Base-by-base conservation (phyloP, 1,140 invertebrate genomes). In the Contarinia nasturtii region DNA sequence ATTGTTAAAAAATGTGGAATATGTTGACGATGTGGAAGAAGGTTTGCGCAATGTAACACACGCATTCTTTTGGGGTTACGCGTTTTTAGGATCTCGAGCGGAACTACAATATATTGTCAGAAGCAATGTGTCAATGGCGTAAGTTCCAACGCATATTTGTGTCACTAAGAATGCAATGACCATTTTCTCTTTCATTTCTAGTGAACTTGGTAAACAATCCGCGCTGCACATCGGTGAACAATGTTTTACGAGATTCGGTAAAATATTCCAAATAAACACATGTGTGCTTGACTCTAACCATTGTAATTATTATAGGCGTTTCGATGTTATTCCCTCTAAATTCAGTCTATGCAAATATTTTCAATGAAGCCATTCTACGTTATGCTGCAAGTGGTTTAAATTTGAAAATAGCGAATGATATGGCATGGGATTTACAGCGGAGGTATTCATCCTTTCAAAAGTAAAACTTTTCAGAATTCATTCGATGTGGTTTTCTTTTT, bases 21-120 rank as follows among this genome's bases (percentile, higher is more conserved):
- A 74, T 27, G 74, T 84, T 0, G 67, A 73, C 0, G 68, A 68
- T 33, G 58, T 81, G 5, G 64, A 71, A 51, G 67, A 72, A 18
- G 80, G 79, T 1, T 68, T 84, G 4, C 69, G 65, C 42, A 82
- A 82, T 59, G 75, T 75, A 1, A 81, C 79, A 2, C 72, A 69
- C 51, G 73, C 76, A 18, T 80, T 77, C 49, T 79, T 80, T 53
- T 78, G 76, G 73, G 71, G 76, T 4, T 81, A 82, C 52, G 77
- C 80, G 0, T 81, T 82, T 58, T 57, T 83, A 1, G 77, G 77
- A 19, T 82, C 80, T 1, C 64, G 68, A 53, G 70, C 73, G 10
- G 67, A 75, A 51, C 64, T 84, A 1, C 74, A 80, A 54, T 81
- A 78, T 55, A 69, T 80, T 22, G 70, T 80, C 0, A 73, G 75